A percentile compares a stretch with the other conserved stretches of the same genome.
These are phyloP conservation scores for Sinosuthora webbiana DNA, from an alignment of 2,113 vertebrate species.

Conservation along the genomic window DNA sequence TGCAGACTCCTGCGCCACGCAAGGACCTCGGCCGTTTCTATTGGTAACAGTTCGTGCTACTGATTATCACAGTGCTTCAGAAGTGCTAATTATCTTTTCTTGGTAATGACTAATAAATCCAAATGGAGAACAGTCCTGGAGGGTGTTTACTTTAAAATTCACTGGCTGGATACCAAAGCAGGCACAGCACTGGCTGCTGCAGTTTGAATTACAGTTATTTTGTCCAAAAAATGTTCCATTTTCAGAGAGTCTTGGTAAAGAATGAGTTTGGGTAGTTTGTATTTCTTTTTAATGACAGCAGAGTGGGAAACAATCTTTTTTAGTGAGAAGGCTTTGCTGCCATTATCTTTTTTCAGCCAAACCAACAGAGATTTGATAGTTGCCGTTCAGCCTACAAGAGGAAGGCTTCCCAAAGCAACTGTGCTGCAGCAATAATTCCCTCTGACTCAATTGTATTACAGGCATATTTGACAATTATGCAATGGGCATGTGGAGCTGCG, in stretches of 20 bases:
- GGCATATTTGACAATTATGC: neutral
- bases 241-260: neutral
- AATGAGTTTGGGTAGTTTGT: neutral
- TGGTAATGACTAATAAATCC: slow-evolving; percentile 62
- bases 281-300: neutral
- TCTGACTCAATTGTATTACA: neutral
- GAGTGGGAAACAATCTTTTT: neutral
- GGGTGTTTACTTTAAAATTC: slow-evolving; percentile 57
- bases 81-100: slow-evolving; percentile 64
- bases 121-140: slow-evolving; percentile 53
- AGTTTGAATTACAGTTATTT: slow-evolving; percentile 22
- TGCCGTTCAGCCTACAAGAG: neutral
- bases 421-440: neutral
- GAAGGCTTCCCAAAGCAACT: neutral
- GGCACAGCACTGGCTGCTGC: slow-evolving; percentile 10
- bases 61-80: slow-evolving; percentile 41
- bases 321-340: neutral
- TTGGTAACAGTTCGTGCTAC: slow-evolving; percentile 39
- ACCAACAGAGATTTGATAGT: neutral
- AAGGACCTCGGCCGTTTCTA: neutral
- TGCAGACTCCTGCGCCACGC: neutral
- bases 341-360: neutral
- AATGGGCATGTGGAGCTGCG: neutral
- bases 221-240: neutral
- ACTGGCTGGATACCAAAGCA: slow-evolving; percentile 22